Evolutionary conservation across 2,113 vertebrate genomes (phyloP).

Genomic region (Clarias gariepinus): DNA sequence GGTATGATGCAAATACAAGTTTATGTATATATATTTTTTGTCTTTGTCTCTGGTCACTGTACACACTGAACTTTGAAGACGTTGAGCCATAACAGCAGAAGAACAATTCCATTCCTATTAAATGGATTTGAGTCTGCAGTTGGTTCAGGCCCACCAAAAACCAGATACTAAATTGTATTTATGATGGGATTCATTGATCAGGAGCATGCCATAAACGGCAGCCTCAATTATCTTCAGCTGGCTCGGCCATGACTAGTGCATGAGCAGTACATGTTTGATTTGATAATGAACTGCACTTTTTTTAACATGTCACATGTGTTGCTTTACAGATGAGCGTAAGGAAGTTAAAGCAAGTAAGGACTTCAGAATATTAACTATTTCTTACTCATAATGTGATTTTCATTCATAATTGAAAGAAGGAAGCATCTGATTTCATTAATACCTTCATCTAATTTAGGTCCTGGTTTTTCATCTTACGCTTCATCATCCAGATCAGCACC

Average conservation of each 20-base stretch:
- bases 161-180: not conserved
- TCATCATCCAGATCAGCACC: not conserved
- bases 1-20: slow-evolving; percentile 48
- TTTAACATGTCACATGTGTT: slow-evolving; percentile 4
- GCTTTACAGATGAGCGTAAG: slow-evolving; percentile 45
- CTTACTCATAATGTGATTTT: not conserved
- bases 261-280: not conserved
- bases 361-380: not conserved
- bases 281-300: not conserved
- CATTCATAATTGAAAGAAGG: not conserved
- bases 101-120: not conserved
- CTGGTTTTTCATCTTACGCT: no score
- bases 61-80: not conserved
- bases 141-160: not conserved
- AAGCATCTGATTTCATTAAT: not conserved
- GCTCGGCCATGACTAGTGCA: not conserved
- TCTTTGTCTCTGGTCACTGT: not conserved
- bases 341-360: not conserved
- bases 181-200: not conserved
- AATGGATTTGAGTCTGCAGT: not conserved
- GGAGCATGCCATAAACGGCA: not conserved
- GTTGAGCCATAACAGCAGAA: not conserved
- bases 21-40: not conserved
- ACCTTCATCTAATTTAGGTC: slow-evolving; percentile 12
- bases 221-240: not conserved